Conservation (phyloP, 2,797 vertebrate genomes). For the Phaenicophaeus curvirostris region DNA sequence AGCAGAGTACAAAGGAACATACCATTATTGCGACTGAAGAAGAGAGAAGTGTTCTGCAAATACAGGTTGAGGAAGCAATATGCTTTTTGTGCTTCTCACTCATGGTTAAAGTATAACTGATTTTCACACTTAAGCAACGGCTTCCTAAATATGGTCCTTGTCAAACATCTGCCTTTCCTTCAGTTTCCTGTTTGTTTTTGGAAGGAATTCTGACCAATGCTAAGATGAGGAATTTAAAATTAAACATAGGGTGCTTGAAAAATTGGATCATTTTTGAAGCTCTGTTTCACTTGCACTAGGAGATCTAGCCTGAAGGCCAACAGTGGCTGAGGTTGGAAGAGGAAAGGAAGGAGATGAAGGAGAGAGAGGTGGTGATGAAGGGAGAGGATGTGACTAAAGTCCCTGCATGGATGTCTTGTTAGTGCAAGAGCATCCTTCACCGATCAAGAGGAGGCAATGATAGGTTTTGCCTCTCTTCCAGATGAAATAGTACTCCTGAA, state of each 20-base stretch:
- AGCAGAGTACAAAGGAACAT: not conserved
- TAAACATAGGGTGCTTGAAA: not conserved
- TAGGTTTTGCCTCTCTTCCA: not conserved
- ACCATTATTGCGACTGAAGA: constrained; percentile 35
- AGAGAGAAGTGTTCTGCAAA: constrained; percentile 61
- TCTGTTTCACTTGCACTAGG: not conserved
- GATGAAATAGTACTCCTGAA: not conserved
- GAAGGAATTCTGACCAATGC: constrained; percentile 16
- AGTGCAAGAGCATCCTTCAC: constrained; percentile 52
- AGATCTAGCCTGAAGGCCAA: not conserved
- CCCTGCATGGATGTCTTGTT: not conserved
- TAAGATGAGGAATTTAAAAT: constrained; percentile 7
- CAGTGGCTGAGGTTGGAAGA: not conserved
- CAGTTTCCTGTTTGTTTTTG: not conserved
- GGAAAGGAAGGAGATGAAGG: not conserved
- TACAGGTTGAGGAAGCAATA: not conserved
- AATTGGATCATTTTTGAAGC: not conserved
- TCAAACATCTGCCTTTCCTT: constrained; percentile 27
- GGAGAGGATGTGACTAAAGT: not conserved
- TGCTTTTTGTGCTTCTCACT: constrained; percentile 20
- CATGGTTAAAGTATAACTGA: constrained; percentile 50
- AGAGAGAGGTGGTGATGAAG: not conserved
- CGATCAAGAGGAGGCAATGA: constrained; percentile 36
- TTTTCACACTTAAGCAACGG: constrained; percentile 16
- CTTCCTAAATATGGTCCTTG: constrained; percentile 24